phyloP scores from a whole-genome alignment of 64 coral and sea anemone species.

The Actinia equina region DNA sequence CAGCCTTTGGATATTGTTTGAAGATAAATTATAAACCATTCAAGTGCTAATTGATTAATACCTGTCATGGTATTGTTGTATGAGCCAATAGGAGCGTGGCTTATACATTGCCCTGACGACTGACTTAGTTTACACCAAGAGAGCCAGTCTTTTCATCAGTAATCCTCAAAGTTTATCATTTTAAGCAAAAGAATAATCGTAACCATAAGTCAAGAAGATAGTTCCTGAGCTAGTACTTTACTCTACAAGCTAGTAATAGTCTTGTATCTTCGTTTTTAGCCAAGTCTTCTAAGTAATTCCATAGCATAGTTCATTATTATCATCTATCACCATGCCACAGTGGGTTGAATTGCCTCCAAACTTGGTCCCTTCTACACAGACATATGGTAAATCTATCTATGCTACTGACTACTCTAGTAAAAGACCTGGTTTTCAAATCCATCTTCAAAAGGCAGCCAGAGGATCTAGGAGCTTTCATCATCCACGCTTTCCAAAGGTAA shows the following conservation, averaged over 20 bases:
- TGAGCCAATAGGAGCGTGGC: constrained; percentile 41
- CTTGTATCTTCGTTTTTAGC: background rate
- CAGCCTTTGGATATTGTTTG: background rate
- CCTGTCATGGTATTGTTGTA: constrained; percentile 24
- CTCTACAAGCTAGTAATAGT: background rate
- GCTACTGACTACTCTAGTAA: constrained; percentile 69
- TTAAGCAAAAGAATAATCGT: background rate
- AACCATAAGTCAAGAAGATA: background rate
- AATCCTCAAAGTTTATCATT: background rate
- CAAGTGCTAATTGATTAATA: constrained; percentile 40
- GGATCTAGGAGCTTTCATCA: constrained; percentile 45
- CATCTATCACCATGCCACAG: constrained; percentile 56
- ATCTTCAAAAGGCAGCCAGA: constrained; percentile 59
- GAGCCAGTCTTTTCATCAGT: background rate
- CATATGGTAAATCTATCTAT: constrained; percentile 79
- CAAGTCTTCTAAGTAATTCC: background rate
- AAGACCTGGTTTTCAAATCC: constrained; percentile 81
- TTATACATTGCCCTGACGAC: constrained; percentile 51
- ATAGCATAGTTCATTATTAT: background rate
- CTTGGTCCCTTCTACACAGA: constrained; percentile 62
- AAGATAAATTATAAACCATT: constrained; percentile 1
- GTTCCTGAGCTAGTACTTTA: too few relatives aligned
- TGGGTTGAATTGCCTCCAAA: constrained; percentile 87
- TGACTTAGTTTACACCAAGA: constrained; percentile 52
- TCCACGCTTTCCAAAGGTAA: constrained; percentile 83